These are phyloP conservation scores for Papilio polyxenes DNA, from an alignment of 1,140 invertebrate species.

Conservation along the genomic window DNA sequence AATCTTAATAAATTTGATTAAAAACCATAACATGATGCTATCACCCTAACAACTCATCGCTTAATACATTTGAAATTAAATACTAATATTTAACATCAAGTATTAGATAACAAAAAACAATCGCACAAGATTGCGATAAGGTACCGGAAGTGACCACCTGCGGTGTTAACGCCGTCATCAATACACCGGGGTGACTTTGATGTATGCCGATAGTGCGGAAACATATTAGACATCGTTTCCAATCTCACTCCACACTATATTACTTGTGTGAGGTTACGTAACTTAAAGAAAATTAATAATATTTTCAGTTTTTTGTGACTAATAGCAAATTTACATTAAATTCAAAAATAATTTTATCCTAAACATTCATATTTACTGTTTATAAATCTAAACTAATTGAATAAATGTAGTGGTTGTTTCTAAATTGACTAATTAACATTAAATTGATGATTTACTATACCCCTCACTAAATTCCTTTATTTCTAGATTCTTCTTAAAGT, in stretches of 20 bases:
- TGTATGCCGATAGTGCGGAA: conserved; percentile 18
- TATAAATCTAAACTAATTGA: no score
- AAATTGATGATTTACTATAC: no score
- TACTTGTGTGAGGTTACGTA: background rate
- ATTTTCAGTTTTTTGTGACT: no score
- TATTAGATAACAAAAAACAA: conserved; percentile 21
- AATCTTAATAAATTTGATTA: background rate
- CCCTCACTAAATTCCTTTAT: no score
- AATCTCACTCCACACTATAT: background rate
- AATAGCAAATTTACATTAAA: no score
- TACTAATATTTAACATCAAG: background rate
- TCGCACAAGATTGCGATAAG: background rate
- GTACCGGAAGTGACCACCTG: conserved; percentile 10
- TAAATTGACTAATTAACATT: no score
- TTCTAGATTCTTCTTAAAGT: no score
- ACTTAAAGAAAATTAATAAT: background rate
- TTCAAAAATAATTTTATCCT: no score
- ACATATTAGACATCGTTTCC: background rate
- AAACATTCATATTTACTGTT: no score
- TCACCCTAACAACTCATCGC: background rate
- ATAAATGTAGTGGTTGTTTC: no score
- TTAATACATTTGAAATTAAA: background rate
- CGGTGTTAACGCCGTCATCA: background rate
- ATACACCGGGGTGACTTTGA: conserved; percentile 13
- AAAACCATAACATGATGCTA: background rate